Conservation (phyloP, 2,113 vertebrate species). For the Condylura cristata region DNA sequence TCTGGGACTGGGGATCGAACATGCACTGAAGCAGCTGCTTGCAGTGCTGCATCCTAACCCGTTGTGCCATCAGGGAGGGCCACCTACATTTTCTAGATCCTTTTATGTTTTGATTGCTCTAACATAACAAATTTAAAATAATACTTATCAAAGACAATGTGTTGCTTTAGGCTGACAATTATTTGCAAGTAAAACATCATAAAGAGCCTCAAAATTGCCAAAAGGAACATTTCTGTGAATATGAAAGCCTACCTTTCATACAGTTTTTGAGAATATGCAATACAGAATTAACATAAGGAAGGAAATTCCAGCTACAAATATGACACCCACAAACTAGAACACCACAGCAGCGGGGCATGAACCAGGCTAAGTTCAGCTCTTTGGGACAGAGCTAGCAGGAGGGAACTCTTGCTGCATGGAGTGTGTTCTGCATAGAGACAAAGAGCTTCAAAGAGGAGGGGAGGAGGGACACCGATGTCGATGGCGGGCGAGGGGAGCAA, state of each 20-base stretch:
- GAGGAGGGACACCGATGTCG: rapidly evolving
- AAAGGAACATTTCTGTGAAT: neutral
- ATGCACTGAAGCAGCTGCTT: too few relatives aligned
- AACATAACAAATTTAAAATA: constrained; percentile 34
- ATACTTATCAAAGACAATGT: constrained; percentile 61
- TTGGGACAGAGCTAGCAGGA: neutral
- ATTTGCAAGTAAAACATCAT: constrained; percentile 66
- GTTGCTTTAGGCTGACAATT: constrained; percentile 66
- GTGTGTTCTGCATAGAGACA: neutral
- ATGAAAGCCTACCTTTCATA: neutral
- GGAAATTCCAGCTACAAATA: neutral
- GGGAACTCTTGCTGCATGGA: neutral
- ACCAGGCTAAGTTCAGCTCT: neutral
- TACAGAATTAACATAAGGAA: neutral
- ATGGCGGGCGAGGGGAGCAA: too few relatives aligned
- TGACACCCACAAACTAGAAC: neutral
- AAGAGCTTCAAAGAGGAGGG: neutral
- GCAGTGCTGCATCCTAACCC: too few relatives aligned
- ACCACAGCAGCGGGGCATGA: neutral
- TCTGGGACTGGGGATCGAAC: too few relatives aligned
- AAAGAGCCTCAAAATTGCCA: neutral
- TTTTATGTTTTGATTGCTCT: constrained; percentile 36
- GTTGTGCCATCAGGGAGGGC: too few relatives aligned
- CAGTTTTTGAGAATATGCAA: neutral
- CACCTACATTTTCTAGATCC: neutral